Evolutionary conservation across 64 coral and sea anemone species (phyloP).

Genomic region (Cladopsammia gracilis): DNA sequence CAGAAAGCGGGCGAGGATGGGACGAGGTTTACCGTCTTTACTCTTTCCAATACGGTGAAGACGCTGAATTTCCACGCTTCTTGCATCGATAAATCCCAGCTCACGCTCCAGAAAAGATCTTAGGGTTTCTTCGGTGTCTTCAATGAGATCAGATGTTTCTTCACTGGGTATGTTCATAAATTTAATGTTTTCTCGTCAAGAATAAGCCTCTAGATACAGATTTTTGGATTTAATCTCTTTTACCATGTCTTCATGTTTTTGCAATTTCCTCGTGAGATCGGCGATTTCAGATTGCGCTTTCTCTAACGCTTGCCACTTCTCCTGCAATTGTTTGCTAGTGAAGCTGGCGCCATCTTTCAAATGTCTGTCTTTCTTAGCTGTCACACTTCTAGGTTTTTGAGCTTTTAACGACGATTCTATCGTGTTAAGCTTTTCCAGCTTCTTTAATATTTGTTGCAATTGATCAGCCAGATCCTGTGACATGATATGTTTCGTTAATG

Average conservation of each 20-base stretch:
- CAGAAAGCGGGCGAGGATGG: constrained; percentile 18
- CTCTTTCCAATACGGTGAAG: constrained; percentile 6
- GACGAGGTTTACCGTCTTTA: not conserved
- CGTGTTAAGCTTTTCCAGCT: too few species aligned
- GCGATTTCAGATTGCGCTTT: not conserved
- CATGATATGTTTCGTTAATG: too few species aligned
- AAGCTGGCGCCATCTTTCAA: not conserved
- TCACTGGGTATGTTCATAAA: constrained; percentile 23
- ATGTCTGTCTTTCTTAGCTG: too few species aligned
- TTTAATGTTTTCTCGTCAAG: constrained; percentile 23
- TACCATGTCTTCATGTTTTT: not conserved
- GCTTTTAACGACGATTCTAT: too few species aligned
- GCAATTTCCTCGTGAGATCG: not conserved
- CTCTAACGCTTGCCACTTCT: not conserved
- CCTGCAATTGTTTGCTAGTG: not conserved
- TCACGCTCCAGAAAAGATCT: constrained; percentile 20
- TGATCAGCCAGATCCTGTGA: too few species aligned
- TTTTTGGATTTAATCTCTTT: constrained; percentile 23
- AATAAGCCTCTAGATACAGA: constrained; percentile 9
- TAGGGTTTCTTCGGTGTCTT: constrained; percentile 10
- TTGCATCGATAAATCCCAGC: constrained; percentile 11
- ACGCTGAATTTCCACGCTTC: not conserved
- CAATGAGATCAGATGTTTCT: not conserved
- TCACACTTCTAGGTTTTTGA: too few species aligned
- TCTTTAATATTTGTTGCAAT: too few species aligned